Percentiles rank a stretch among this genome's conserved stretches.
Evolutionary conservation across 1,140 invertebrate genomes (phyloP).

Genomic region (Penaeus chinensis): DNA sequence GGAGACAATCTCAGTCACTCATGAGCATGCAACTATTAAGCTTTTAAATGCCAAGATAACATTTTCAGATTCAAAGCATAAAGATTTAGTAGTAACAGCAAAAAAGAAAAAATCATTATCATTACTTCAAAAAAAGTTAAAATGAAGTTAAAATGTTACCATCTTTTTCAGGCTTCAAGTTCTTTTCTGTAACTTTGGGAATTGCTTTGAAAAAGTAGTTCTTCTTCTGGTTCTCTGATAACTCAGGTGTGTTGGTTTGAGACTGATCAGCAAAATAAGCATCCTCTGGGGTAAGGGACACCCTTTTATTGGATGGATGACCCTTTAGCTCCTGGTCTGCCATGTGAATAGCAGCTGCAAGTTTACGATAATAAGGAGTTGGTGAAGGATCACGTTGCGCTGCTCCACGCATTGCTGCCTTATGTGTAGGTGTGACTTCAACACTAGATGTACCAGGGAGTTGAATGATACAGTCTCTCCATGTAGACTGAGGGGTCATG

Average conservation of each 20-base stretch:
- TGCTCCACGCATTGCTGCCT: neutral
- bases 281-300: conserved; percentile 47
- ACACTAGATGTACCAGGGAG: conserved; percentile 35
- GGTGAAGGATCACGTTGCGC: conserved; percentile 40
- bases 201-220: conserved; percentile 20
- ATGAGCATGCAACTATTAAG: neutral
- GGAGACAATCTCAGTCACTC: too few species aligned
- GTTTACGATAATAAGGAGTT: conserved; percentile 56
- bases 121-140: neutral
- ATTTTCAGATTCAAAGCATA: too few species aligned
- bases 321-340: conserved; percentile 56
- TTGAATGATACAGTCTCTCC: conserved; percentile 47
- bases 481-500: conserved; percentile 41
- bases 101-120: neutral
- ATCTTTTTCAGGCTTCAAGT: conserved; percentile 28
- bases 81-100: neutral
- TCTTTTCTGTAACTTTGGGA: conserved; percentile 34
- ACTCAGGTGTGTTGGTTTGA: conserved; percentile 44
- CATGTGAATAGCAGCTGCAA: conserved; percentile 54
- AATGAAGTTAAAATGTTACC: conserved; percentile 30
- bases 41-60: too few species aligned
- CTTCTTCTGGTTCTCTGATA: conserved; percentile 32
- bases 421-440: conserved; percentile 47
- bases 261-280: conserved; percentile 41
- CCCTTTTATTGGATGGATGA: conserved; percentile 26